Conservation (phyloP, 1,140 invertebrate species). For the Drosophila triauraria region DNA sequence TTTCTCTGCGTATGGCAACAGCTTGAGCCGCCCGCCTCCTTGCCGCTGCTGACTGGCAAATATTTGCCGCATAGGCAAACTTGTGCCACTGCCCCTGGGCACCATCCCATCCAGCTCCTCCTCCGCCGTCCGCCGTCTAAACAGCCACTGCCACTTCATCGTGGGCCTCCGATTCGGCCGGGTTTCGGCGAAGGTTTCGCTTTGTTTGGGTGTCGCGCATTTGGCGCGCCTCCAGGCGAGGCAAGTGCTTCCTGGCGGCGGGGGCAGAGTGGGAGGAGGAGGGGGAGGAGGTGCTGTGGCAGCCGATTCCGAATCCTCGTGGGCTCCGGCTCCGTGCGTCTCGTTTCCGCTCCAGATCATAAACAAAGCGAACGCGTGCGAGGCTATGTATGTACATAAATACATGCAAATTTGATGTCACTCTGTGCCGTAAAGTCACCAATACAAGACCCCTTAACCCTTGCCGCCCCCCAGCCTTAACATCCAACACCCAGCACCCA, state of each 20-base stretch:
- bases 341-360: slow-evolving; percentile 77
- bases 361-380: slow-evolving; percentile 67
- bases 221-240: slow-evolving; percentile 30
- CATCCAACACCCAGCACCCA: background rate
- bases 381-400: slow-evolving; percentile 52
- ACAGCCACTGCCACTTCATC: slow-evolving; percentile 15
- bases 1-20: slow-evolving; percentile 3
- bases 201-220: slow-evolving; percentile 47
- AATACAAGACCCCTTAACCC: slow-evolving; percentile 7
- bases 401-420: slow-evolving; percentile 55
- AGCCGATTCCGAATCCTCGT: slow-evolving; percentile 18
- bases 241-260: slow-evolving; percentile 6
- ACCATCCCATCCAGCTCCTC: background rate
- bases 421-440: slow-evolving; percentile 17
- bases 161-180: slow-evolving; percentile 27
- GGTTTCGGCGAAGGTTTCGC: slow-evolving; percentile 33
- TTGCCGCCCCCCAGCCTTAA: background rate
- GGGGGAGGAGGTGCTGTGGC: slow-evolving; percentile 1
- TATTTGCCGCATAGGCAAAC: slow-evolving; percentile 74
- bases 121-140: background rate
- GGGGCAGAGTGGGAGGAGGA: background rate
- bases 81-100: slow-evolving; percentile 63
- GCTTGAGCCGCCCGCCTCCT: slow-evolving; percentile 9
- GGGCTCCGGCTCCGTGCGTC: slow-evolving; percentile 28
- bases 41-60: slow-evolving; percentile 57